A percentile compares a stretch with the other conserved stretches of the same genome.
Conservation (phyloP, 2,888 invertebrate species). For the Hirtodrosophila trivittata region DNA sequence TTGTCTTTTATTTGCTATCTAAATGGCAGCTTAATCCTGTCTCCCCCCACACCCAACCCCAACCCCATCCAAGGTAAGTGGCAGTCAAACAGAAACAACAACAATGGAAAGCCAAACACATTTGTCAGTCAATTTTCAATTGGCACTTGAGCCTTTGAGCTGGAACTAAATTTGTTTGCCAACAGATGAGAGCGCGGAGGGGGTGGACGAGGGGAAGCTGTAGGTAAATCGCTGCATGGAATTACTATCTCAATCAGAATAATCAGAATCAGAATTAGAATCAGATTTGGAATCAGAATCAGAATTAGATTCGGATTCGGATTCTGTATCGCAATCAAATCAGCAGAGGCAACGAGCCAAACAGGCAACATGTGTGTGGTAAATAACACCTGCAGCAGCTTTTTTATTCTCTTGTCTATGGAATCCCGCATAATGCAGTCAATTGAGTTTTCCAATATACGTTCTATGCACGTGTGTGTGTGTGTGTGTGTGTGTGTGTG, state of each 20-base stretch:
- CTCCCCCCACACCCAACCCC: not conserved
- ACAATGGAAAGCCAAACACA: slow-evolving; percentile 44
- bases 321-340: slow-evolving; percentile 48
- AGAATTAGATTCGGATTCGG: slow-evolving; percentile 12
- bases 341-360: slow-evolving; percentile 43
- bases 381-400: slow-evolving; percentile 44
- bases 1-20: not conserved
- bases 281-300: slow-evolving; percentile 35
- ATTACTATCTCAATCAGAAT: slow-evolving; percentile 47
- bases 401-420: slow-evolving; percentile 9
- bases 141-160: slow-evolving; percentile 70
- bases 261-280: slow-evolving; percentile 40
- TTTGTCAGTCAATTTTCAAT: slow-evolving; percentile 76
- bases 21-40: too few relatives aligned
- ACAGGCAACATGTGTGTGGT: slow-evolving; percentile 12
- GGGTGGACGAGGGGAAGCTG: too few relatives aligned
- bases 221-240: slow-evolving; percentile 23
- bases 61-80: not conserved
- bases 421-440: slow-evolving; percentile 62
- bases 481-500: not conserved
- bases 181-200: slow-evolving; percentile 8
- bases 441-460: slow-evolving; percentile 62
- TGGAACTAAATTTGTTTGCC: slow-evolving; percentile 72
- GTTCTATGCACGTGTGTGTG: slow-evolving; percentile 3
- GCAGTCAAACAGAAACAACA: slow-evolving; percentile 18